These are phyloP conservation scores for Lamellibrachia luymesi DNA, from an alignment of 1,140 invertebrate genomes.

Conservation along the genomic window DNA sequence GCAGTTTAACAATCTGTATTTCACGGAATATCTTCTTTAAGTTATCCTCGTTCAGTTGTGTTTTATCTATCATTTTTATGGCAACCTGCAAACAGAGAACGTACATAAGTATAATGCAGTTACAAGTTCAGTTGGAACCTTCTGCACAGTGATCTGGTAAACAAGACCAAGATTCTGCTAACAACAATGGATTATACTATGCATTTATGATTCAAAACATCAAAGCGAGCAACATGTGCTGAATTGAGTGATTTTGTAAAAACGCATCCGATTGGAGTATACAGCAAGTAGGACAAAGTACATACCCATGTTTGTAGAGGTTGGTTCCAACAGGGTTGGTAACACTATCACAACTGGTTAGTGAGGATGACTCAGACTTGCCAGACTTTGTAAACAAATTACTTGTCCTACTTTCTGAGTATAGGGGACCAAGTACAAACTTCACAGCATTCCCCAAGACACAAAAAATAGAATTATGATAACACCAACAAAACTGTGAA, in stretches of 20 bases:
- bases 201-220: neutral
- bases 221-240: neutral
- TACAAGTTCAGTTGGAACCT: neutral
- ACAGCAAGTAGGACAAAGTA: neutral
- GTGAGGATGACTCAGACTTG: neutral
- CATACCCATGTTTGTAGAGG: neutral
- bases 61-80: conserved; percentile 87
- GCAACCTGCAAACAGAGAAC: conserved; percentile 30
- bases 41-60: conserved; percentile 92
- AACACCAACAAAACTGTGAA: neutral
- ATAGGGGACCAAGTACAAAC: neutral
- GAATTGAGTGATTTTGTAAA: neutral
- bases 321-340: neutral
- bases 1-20: conserved; percentile 99
- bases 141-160: neutral
- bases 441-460: neutral
- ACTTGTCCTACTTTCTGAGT: neutral
- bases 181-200: neutral
- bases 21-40: conserved; percentile 86
- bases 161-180: neutral
- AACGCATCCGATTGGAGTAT: neutral
- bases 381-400: neutral
- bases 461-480: neutral
- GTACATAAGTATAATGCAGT: neutral
- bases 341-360: neutral